phyloP scores from a whole-genome alignment of 2,797 vertebrate genomes.

The Telmatherina bonti region DNA sequence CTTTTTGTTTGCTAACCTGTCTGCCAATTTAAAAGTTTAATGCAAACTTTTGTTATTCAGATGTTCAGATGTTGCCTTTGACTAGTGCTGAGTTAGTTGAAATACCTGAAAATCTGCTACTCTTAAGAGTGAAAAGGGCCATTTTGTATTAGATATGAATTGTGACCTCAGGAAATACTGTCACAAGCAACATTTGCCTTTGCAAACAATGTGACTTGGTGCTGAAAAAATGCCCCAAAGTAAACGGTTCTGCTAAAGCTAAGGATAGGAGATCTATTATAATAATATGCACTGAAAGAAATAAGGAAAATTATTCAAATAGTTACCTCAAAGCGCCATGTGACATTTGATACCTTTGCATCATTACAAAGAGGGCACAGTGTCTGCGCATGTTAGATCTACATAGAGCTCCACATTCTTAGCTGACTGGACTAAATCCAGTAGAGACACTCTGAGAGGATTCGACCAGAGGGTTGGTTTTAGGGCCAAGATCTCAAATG shows the following conservation, averaged over 20 bases:
- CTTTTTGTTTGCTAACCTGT: neutral
- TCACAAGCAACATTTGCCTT: too few relatives aligned
- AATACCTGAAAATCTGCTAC: neutral
- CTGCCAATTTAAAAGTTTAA: neutral
- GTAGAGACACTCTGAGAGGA: constrained; percentile 62
- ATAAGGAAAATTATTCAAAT: neutral
- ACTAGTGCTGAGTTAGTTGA: neutral
- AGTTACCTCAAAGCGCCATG: neutral
- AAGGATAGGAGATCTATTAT: neutral
- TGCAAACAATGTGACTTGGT: neutral
- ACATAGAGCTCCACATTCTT: constrained; percentile 35
- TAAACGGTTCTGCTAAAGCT: neutral
- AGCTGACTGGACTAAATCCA: constrained; percentile 64
- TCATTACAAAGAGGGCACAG: constrained; percentile 5
- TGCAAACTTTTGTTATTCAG: neutral
- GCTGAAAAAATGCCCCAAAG: constrained; percentile 4
- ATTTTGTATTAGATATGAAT: neutral
- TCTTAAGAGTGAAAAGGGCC: neutral
- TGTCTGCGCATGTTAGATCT: constrained; percentile 15
- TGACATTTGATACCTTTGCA: constrained; percentile 9
- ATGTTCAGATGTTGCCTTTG: neutral
- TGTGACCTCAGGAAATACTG: neutral
- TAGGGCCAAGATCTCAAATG: constrained; percentile 69
- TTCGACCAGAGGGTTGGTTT: constrained; percentile 60
- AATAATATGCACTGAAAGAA: neutral